Percentiles rank a stretch among this genome's conserved stretches.
These are phyloP conservation scores for Tipula vernalis DNA, from an alignment of 2,888 invertebrate genomes.

Conservation along the genomic window DNA sequence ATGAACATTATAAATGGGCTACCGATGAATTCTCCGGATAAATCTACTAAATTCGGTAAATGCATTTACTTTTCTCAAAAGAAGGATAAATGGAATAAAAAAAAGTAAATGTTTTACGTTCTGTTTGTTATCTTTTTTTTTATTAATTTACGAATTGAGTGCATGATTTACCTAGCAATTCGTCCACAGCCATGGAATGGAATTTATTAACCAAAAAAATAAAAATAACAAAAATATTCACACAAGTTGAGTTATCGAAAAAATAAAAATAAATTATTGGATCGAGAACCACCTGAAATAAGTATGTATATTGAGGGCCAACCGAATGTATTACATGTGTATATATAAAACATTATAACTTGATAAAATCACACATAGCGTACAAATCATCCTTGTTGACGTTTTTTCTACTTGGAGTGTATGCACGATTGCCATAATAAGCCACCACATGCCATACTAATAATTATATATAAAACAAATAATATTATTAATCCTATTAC, in stretches of 20 bases:
- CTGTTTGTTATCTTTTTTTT: no score
- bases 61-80: no score
- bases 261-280: not conserved
- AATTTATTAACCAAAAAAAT: not conserved
- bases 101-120: no score
- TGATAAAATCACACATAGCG: not conserved
- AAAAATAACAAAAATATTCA: not conserved
- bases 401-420: slow-evolving; percentile 21
- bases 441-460: slow-evolving; percentile 80
- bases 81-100: no score
- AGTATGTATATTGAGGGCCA: not conserved
- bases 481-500: slow-evolving; percentile 48
- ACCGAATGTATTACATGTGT: not conserved
- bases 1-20: not conserved
- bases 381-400: not conserved
- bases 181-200: not conserved
- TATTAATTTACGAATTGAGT: no score
- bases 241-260: not conserved
- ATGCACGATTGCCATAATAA: slow-evolving; percentile 63
- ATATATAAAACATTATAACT: not conserved
- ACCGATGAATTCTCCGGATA: no score
- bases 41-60: no score
- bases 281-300: not conserved
- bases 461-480: slow-evolving; percentile 69
- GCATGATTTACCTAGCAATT: no score